Conservation (phyloP, 2,113 vertebrate genomes). For the Gobius niger region DNA sequence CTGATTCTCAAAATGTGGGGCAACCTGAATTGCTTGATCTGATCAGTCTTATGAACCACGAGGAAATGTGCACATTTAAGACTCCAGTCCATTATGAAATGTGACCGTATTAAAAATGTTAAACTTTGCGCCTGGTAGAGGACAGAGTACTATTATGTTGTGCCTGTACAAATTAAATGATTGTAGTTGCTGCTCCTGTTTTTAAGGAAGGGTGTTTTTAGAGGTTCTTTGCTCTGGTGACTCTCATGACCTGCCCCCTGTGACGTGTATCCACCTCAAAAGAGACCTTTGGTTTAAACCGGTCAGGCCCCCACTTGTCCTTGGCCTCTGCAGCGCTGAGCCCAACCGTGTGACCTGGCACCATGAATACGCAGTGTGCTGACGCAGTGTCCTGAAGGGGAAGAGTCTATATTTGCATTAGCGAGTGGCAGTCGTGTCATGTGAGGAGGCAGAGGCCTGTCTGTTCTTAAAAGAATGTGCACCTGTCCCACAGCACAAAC, state of each 20-base stretch:
- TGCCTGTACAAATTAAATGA: no score
- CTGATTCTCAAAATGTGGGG: no score
- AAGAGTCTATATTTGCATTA: constrained; percentile 72
- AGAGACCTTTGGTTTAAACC: constrained; percentile 37
- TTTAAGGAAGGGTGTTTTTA: background rate
- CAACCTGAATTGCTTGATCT: background rate
- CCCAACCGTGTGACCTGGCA: constrained; percentile 62
- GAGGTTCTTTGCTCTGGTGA: background rate
- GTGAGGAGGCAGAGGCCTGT: constrained; percentile 31
- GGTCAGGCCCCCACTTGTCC: constrained; percentile 28
- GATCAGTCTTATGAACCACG: background rate
- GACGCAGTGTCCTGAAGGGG: constrained; percentile 48
- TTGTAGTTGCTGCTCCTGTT: no score
- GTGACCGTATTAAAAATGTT: no score
- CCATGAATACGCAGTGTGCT: constrained; percentile 72
- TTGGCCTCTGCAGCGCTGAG: constrained; percentile 43
- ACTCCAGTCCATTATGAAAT: no score
- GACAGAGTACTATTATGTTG: no score
- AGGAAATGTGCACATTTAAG: background rate
- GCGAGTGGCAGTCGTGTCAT: constrained; percentile 44
- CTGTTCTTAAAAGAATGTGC: constrained; percentile 15
- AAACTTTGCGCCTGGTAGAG: no score
- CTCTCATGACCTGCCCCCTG: background rate
- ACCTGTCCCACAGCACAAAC: constrained; percentile 10
- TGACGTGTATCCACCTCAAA: background rate